phyloP scores from a whole-genome alignment of 2,113 vertebrate species.

The Neomonachus schauinslandi region DNA sequence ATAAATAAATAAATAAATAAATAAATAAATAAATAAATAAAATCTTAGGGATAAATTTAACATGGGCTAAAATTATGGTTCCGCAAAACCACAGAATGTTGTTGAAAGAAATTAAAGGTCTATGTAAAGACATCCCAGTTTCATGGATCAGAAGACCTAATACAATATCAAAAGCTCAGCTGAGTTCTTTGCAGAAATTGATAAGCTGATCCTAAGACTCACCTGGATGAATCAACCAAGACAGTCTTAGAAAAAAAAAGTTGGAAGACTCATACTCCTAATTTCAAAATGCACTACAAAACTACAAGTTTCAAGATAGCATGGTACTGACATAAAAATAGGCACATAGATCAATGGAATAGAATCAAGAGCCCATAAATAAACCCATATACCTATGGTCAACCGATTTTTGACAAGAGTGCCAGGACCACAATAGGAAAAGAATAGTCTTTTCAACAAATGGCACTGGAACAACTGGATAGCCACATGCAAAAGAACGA shows the following conservation, averaged over 20 bases:
- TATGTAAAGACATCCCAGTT: neutral
- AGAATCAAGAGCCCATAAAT: neutral
- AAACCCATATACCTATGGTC: neutral
- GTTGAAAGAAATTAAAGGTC: neutral
- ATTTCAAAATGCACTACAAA: constrained; percentile 4
- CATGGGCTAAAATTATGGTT: neutral
- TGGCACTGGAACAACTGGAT: neutral
- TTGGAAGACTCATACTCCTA: neutral
- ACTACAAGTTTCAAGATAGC: neutral
- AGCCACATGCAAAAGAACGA: neutral
- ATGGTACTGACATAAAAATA: neutral
- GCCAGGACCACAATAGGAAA: neutral
- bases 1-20: neutral
- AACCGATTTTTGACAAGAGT: neutral
- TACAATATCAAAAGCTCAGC: neutral
- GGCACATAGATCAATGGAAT: neutral
- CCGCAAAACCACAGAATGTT: neutral
- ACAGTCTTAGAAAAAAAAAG: neutral
- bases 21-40: no score
- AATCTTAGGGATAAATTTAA: neutral
- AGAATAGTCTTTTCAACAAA: neutral
- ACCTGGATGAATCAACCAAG: neutral
- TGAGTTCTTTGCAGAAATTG: neutral
- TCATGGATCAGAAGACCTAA: neutral
- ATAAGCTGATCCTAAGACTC: neutral